Percentiles rank a stretch among this genome's conserved stretches.
phyloP scores from a whole-genome alignment of 2,113 vertebrate genomes.

The Rafetus swinhoei region DNA sequence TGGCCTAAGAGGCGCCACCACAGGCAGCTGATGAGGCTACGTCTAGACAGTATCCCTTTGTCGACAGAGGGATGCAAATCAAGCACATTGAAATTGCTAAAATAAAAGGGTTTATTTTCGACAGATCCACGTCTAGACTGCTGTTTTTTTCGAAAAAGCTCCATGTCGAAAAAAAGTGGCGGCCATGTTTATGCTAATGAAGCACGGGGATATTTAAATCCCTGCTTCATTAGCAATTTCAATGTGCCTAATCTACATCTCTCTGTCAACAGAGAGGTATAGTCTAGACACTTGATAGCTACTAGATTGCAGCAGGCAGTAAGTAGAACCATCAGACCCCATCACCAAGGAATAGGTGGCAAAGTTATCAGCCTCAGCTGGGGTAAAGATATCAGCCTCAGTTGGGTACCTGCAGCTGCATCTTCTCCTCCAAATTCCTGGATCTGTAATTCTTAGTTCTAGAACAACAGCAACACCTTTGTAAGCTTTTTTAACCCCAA shows the following conservation, averaged over 20 bases:
- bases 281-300: not conserved
- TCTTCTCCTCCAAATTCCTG: not conserved
- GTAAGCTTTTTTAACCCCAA: not conserved
- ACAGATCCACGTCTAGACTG: too few species aligned
- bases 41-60: too few species aligned
- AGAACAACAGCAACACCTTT: not conserved
- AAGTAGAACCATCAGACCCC: not conserved
- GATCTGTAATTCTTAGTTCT: not conserved
- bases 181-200: too few species aligned
- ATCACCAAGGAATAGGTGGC: not conserved
- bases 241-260: too few species aligned
- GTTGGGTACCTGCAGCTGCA: not conserved
- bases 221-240: too few species aligned
- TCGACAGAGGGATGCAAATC: too few species aligned
- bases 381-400: not conserved
- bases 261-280: too few species aligned
- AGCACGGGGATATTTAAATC: too few species aligned
- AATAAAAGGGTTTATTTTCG: too few species aligned
- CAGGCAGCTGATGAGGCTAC: not conserved
- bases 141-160: too few species aligned
- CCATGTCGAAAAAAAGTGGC: too few species aligned
- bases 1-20: not conserved
- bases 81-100: too few species aligned
- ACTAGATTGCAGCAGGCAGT: not conserved
- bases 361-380: not conserved